A percentile compares a stretch with the other conserved stretches of the same genome.
These are phyloP conservation scores for Anhinga anhinga DNA, from an alignment of 2,113 vertebrate genomes.

Conservation along the genomic window DNA sequence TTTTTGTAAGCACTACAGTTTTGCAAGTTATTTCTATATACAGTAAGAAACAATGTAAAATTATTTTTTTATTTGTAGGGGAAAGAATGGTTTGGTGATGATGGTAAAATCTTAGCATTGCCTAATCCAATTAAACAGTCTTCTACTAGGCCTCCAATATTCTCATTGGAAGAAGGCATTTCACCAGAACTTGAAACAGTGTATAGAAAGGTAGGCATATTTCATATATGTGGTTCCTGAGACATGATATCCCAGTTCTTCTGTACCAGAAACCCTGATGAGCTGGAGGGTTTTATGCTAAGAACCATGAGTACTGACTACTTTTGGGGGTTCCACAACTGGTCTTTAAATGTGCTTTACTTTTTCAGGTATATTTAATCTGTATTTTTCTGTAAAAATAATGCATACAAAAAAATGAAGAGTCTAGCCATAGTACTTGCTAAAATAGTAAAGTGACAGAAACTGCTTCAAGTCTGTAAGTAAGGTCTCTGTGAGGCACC, in stretches of 20 bases:
- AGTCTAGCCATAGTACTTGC: neutral
- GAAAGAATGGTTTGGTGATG: conserved; percentile 92
- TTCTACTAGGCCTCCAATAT: conserved; percentile 80
- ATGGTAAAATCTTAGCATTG: conserved; percentile 88
- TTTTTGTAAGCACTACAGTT: neutral
- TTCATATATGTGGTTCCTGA: neutral
- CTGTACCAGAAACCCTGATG: neutral
- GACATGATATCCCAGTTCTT: neutral
- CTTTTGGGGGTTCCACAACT: neutral
- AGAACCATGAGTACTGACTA: neutral
- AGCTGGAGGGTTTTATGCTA: neutral
- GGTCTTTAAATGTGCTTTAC: neutral
- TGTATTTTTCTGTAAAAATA: neutral
- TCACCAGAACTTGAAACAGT: conserved; percentile 82
- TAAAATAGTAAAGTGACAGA: neutral
- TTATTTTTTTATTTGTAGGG: conserved; percentile 70
- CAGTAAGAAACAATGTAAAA: neutral
- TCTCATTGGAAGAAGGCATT: conserved; percentile 75
- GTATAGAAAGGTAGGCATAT: conserved; percentile 84
- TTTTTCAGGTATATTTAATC: neutral
- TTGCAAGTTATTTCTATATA: neutral
- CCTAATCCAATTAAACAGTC: conserved; percentile 90
- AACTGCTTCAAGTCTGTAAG: neutral
- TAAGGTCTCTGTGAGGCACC: neutral
- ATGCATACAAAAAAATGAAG: neutral